A percentile compares a stretch with the other conserved stretches of the same genome.
These are phyloP conservation scores for Oreochromis grahami DNA, from an alignment of 2,797 vertebrate species.

Conservation along the genomic window DNA sequence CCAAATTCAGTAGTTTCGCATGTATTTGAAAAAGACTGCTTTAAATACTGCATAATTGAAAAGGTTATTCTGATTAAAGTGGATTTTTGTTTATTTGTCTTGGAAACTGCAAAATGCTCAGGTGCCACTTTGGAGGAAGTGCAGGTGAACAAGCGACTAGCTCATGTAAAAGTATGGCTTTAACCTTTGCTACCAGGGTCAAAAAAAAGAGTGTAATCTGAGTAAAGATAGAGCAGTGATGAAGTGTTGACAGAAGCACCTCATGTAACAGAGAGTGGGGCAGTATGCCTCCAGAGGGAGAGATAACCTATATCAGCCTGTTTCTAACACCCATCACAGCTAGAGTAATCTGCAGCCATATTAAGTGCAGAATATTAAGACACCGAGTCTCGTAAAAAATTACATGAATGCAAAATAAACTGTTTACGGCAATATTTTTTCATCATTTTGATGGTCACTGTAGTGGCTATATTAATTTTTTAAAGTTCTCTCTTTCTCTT, in stretches of 20 bases:
- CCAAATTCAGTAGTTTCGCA: neutral
- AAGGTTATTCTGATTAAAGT: neutral
- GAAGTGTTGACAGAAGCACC: constrained; percentile 20
- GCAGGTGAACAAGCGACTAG: neutral
- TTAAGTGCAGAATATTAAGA: neutral
- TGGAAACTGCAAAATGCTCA: neutral
- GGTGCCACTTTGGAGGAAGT: neutral
- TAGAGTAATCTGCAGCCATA: neutral
- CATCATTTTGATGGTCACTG: no score
- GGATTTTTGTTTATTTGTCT: neutral
- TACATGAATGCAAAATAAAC: neutral
- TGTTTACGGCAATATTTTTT: no score
- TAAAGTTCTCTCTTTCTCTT: no score
- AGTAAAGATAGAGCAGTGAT: constrained; percentile 4
- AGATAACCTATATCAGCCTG: constrained; percentile 28
- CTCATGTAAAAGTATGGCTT: neutral
- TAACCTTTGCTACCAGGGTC: constrained; percentile 1
- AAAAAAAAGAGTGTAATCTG: neutral
- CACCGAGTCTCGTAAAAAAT: neutral
- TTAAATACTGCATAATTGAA: neutral
- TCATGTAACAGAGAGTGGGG: neutral
- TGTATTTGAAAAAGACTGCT: neutral
- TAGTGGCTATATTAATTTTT: no score
- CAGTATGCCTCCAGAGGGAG: constrained; percentile 3
- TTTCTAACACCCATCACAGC: constrained; percentile 12